Percentiles rank a stretch among this genome's conserved stretches.
phyloP scores from a whole-genome alignment of 2,113 vertebrate genomes.

The Phainopepla nitens region DNA sequence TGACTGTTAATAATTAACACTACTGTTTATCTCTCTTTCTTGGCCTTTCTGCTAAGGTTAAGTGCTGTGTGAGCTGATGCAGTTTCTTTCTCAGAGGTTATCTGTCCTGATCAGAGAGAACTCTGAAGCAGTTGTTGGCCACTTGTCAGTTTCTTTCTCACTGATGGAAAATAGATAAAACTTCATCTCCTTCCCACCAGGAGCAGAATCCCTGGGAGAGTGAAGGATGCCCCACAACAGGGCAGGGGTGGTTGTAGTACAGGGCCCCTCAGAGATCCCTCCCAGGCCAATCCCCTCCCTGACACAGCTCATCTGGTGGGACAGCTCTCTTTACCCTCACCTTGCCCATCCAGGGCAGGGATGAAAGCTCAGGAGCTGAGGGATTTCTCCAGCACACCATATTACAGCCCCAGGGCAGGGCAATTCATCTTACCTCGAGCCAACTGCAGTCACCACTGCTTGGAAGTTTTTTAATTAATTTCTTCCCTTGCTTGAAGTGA shows the following conservation, averaged over 20 bases:
- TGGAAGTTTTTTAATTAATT: neutral
- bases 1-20: neutral
- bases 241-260: neutral
- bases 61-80: neutral
- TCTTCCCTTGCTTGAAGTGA: neutral
- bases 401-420: neutral
- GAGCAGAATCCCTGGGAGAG: neutral
- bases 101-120: neutral
- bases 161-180: neutral
- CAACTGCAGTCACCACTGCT: neutral
- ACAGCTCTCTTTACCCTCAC: neutral
- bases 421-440: neutral
- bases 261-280: neutral
- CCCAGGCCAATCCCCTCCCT: neutral
- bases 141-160: neutral
- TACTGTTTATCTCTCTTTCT: neutral
- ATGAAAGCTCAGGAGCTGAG: neutral
- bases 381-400: accelerated
- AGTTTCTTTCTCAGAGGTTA: neutral
- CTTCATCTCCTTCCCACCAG: neutral
- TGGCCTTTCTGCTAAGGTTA: neutral
- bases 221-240: neutral
- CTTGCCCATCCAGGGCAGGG: neutral
- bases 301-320: accelerated
- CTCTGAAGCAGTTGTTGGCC: neutral